Conservation (phyloP, 2,797 vertebrate genomes). For the Aythya fuligula region DNA sequence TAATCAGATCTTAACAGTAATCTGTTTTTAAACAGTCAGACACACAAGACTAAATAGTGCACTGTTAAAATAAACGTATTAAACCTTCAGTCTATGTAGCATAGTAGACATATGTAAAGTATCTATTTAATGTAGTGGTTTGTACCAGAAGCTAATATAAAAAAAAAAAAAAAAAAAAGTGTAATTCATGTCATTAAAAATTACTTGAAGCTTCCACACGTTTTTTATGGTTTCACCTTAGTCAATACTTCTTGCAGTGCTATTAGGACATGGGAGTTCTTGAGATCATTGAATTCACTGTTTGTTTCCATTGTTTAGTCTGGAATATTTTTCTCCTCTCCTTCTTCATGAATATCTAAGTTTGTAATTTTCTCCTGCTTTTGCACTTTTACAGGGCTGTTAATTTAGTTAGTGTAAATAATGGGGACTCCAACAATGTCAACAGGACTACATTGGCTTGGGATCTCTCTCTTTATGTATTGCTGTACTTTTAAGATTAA, state of each 20-base stretch:
- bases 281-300: background rate
- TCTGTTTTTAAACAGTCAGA: background rate
- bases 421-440: background rate
- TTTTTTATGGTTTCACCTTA: background rate
- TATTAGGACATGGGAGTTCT: background rate
- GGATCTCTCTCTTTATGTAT: background rate
- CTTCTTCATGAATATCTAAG: background rate
- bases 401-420: background rate
- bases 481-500: background rate
- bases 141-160: background rate
- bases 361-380: background rate
- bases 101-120: background rate
- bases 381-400: background rate
- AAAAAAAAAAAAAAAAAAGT: background rate
- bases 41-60: background rate
- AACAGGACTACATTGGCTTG: background rate
- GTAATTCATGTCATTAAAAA: background rate
- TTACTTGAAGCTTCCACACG: background rate
- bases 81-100: background rate
- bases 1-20: background rate
- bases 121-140: background rate
- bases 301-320: background rate
- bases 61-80: background rate
- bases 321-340: background rate
- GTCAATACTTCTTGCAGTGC: accelerated